A percentile compares a stretch with the other conserved stretches of the same genome.
Conservation (phyloP, 2,113 vertebrate genomes). For the Ardeotis arabs region DNA sequence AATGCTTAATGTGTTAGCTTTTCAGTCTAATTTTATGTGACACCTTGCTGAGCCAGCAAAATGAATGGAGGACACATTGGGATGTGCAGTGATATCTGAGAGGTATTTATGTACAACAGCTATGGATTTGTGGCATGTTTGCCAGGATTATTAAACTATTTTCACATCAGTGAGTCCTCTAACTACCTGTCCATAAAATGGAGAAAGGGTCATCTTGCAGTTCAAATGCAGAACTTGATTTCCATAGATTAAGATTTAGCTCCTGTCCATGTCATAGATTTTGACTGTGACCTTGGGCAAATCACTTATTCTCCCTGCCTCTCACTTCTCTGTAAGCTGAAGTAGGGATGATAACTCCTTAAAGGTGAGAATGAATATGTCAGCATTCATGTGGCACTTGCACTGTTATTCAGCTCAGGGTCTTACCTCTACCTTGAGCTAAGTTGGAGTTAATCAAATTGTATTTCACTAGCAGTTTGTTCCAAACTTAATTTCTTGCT, state of each 20-base stretch:
- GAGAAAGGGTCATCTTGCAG: background rate
- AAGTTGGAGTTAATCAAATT: background rate
- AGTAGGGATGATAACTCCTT: background rate
- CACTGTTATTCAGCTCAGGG: background rate
- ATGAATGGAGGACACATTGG: background rate
- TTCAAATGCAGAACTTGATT: background rate
- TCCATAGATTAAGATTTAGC: background rate
- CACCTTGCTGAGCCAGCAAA: slow-evolving; percentile 35
- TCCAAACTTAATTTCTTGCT: background rate
- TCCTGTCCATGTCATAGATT: background rate
- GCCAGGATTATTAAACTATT: background rate
- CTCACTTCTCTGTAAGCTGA: background rate
- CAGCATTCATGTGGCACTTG: background rate
- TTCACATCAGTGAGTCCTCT: background rate
- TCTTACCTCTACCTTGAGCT: background rate
- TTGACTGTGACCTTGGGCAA: background rate
- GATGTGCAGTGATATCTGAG: background rate
- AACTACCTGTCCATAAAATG: background rate
- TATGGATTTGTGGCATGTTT: background rate
- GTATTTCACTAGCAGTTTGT: background rate
- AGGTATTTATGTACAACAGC: slow-evolving; percentile 16
- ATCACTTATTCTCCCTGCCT: background rate
- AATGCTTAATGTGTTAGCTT: slow-evolving; percentile 34
- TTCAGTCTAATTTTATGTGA: slow-evolving; percentile 33
- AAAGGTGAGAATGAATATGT: background rate